A percentile compares a stretch with the other conserved stretches of the same genome.
Evolutionary conservation across 64 coral and sea anemone species (phyloP).

Genomic region (Hydrozoanthus tunicans): DNA sequence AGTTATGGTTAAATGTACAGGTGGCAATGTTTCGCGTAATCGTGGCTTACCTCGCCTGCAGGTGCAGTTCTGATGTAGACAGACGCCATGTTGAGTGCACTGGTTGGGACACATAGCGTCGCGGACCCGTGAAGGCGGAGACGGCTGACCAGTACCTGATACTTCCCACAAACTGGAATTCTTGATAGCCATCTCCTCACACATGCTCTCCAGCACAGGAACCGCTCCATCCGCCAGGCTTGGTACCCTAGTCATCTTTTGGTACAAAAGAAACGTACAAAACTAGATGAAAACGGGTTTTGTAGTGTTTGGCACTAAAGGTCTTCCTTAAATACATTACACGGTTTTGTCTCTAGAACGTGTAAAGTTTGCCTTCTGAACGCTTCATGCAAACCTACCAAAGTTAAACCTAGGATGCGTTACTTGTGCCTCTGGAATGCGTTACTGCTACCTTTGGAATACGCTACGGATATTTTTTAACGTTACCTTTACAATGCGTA

Average conservation of each 20-base stretch:
- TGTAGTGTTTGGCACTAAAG: background rate
- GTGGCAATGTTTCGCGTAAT: background rate
- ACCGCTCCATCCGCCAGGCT: conserved; percentile 27
- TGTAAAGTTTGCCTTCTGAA: background rate
- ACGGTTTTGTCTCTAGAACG: background rate
- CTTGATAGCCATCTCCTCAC: conserved; percentile 45
- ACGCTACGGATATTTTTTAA: background rate
- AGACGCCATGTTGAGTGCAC: conserved; percentile 20
- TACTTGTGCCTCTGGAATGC: background rate
- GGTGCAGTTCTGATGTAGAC: conserved; percentile 30
- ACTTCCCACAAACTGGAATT: conserved; percentile 53
- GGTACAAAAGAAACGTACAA: background rate
- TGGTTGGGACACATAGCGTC: conserved; percentile 45
- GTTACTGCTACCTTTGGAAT: background rate
- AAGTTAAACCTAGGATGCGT: background rate
- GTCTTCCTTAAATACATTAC: no score
- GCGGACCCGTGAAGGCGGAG: conserved; percentile 8
- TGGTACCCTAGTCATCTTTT: conserved; percentile 19
- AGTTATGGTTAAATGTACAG: background rate
- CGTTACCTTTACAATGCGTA: no score
- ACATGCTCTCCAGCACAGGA: conserved; percentile 19
- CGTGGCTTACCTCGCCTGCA: conserved; percentile 42
- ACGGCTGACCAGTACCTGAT: conserved; percentile 28
- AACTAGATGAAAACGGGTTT: background rate
- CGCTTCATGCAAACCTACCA: background rate